phyloP scores from a whole-genome alignment of 2,888 invertebrate species.

The Lycaena phlaeas region DNA sequence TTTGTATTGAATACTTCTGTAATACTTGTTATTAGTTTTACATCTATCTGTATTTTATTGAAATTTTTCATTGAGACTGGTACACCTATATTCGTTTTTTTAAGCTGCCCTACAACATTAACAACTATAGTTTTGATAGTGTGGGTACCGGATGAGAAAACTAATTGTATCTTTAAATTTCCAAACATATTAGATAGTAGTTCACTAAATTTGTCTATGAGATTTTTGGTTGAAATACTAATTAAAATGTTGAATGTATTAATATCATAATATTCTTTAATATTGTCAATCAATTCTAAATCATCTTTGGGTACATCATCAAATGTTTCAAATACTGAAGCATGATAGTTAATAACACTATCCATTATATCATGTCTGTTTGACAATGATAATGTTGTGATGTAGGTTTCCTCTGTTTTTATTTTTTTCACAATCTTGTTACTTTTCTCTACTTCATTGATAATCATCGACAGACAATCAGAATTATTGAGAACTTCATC shows the following conservation, averaged over 20 bases:
- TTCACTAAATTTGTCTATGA: conserved; percentile 31
- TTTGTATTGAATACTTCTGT: conserved; percentile 38
- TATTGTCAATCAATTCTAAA: conserved; percentile 32
- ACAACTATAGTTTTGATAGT: conserved; percentile 38
- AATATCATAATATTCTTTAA: conserved; percentile 35
- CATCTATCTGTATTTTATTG: conserved; percentile 29
- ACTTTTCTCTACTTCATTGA: conserved; percentile 37
- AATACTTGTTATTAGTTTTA: conserved; percentile 39
- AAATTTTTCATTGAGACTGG: conserved; percentile 28
- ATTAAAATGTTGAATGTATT: conserved; percentile 34
- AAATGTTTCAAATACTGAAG: conserved; percentile 40
- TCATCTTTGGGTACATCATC: conserved; percentile 35
- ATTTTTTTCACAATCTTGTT: conserved; percentile 31
- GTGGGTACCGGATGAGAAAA: conserved; percentile 28
- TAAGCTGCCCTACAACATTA: conserved; percentile 32
- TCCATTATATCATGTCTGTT: conserved; percentile 46
- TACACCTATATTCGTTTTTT: conserved; percentile 33
- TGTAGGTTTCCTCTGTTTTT: conserved; percentile 36
- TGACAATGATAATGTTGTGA: conserved; percentile 44
- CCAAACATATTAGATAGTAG: conserved; percentile 31
- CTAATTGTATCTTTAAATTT: conserved; percentile 38
- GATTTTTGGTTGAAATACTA: conserved; percentile 27
- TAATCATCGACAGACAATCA: conserved; percentile 36
- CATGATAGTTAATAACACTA: conserved; percentile 28
- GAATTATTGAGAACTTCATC: conserved; percentile 36